phyloP scores from a whole-genome alignment of 2,113 vertebrate species.

The Conger conger region DNA sequence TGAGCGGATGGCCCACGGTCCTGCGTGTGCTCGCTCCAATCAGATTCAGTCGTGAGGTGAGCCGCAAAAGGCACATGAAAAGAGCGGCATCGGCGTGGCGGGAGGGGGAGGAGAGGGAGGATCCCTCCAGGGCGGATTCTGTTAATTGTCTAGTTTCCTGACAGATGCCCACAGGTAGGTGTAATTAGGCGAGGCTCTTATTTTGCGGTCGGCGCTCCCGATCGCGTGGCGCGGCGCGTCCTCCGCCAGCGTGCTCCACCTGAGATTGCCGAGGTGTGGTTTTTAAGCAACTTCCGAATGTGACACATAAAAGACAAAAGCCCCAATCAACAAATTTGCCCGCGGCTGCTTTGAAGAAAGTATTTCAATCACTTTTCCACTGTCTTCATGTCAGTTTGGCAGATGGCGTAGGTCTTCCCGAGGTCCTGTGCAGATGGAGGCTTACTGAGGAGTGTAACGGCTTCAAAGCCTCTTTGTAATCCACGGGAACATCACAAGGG shows the following conservation, averaged over 20 bases:
- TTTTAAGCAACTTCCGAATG: conserved; percentile 80
- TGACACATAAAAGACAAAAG: conserved; percentile 91
- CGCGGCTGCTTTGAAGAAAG: conserved; percentile 84
- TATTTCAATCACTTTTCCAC: conserved; percentile 87
- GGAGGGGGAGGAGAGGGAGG: conserved; percentile 2
- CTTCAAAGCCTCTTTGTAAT: conserved; percentile 99
- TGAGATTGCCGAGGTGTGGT: conserved; percentile 86
- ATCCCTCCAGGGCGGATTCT: conserved; percentile 57
- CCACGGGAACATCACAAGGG: conserved; percentile 97
- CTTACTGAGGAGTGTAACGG: conserved; percentile 79
- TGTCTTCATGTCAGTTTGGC: conserved; percentile 88
- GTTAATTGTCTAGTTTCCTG: conserved; percentile 71
- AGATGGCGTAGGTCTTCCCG: conserved; percentile 93
- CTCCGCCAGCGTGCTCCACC: conserved; percentile 66
- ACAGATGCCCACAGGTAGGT: conserved; percentile 67
- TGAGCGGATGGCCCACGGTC: conserved; percentile 41
- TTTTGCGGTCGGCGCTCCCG: conserved; percentile 41
- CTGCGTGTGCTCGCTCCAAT: not conserved
- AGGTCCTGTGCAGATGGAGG: conserved; percentile 85
- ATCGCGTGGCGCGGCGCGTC: not conserved
- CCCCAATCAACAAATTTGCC: conserved; percentile 87
- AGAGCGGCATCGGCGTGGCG: not conserved
- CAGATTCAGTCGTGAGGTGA: not conserved
- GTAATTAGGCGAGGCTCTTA: conserved; percentile 59
- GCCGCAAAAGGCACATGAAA: not conserved